Conservation (phyloP, 2,113 vertebrate species). For the Hydrolagus affinis region DNA sequence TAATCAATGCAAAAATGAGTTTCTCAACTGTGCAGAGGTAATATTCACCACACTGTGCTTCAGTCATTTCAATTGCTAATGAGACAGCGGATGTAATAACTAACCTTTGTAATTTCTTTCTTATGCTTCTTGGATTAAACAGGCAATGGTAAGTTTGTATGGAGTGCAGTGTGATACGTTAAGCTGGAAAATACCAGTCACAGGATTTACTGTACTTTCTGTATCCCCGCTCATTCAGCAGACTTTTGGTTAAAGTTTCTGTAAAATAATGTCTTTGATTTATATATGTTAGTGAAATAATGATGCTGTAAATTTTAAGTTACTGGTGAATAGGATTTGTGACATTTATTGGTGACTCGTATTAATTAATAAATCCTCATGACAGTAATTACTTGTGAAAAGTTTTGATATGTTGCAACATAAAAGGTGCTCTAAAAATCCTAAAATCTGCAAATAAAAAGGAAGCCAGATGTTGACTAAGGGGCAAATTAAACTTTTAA, state of each 20-base stretch:
- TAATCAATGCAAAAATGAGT: not conserved
- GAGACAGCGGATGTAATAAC: slow-evolving; percentile 34
- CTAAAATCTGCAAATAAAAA: no score
- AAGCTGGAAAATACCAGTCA: not conserved
- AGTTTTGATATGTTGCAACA: not conserved
- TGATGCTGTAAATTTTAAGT: not conserved
- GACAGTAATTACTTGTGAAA: not conserved
- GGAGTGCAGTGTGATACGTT: not conserved
- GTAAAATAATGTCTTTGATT: not conserved
- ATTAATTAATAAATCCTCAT: not conserved
- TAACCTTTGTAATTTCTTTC: slow-evolving; percentile 46
- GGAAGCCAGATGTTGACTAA: no score
- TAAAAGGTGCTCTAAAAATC: no score
- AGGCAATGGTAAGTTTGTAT: slow-evolving; percentile 61
- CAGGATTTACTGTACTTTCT: not conserved
- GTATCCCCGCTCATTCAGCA: not conserved
- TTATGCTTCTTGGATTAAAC: slow-evolving; percentile 46
- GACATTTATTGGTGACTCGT: not conserved
- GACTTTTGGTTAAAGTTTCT: not conserved
- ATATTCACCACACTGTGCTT: not conserved
- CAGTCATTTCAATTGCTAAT: not conserved
- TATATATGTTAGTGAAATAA: not conserved
- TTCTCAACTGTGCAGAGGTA: not conserved
- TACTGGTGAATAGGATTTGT: not conserved
- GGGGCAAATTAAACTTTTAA: no score